A percentile compares a stretch with the other conserved stretches of the same genome.
These are phyloP conservation scores for Rhinolophus sinicus DNA, from an alignment of 2,113 vertebrate species.

Conservation along the genomic window DNA sequence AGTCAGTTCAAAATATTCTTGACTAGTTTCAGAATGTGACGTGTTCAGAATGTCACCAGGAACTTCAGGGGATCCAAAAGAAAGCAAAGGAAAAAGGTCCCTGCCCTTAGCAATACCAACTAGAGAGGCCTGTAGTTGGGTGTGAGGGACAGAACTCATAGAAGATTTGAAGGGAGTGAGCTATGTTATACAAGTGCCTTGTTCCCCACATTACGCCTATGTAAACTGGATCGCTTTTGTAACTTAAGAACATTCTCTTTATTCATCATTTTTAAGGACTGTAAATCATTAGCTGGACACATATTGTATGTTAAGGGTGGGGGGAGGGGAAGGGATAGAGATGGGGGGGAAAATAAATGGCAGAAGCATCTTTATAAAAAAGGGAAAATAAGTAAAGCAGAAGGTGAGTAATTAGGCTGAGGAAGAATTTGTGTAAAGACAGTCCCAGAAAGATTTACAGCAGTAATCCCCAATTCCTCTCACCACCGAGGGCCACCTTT, in stretches of 20 bases:
- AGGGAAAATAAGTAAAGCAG: not conserved
- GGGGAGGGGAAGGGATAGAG: not conserved
- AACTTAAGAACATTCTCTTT: not conserved
- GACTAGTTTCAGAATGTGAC: no score
- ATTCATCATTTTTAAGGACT: not conserved
- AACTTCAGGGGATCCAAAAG: not conserved
- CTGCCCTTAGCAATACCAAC: not conserved
- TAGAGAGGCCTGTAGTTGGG: fast-evolving
- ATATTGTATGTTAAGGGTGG: fast-evolving
- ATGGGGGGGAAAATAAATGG: not conserved
- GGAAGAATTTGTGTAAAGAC: not conserved
- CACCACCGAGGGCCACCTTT: not conserved
- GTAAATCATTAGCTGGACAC: not conserved
- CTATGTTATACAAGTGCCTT: fast-evolving
- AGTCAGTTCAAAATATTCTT: not conserved
- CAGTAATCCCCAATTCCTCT: not conserved
- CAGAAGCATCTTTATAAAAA: not conserved
- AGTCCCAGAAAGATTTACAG: not conserved
- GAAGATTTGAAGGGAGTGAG: not conserved
- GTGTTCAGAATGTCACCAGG: not conserved
- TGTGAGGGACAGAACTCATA: not conserved
- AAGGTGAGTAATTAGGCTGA: slow-evolving; percentile 10
- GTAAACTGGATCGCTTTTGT: not conserved
- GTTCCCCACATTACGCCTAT: not conserved
- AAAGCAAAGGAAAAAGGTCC: not conserved